These are phyloP conservation scores for Phalacrocorax aristotelis DNA, from an alignment of 2,113 vertebrate genomes.

Conservation along the genomic window DNA sequence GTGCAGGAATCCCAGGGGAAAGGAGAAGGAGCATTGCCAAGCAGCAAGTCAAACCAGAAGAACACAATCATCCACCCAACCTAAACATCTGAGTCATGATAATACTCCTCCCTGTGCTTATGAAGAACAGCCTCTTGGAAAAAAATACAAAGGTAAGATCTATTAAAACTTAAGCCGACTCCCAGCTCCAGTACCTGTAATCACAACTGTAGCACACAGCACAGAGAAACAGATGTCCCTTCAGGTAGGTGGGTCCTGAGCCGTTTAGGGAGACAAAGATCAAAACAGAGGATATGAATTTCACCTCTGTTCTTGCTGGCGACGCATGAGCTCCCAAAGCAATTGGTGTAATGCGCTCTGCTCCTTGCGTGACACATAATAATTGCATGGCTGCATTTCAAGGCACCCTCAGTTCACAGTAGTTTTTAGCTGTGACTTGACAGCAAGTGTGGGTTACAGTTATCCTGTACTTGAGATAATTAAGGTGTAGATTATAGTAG, in stretches of 20 bases:
- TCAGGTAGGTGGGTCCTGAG: not conserved
- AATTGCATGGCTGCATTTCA: not conserved
- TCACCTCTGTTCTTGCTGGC: not conserved
- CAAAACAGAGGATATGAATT: not conserved
- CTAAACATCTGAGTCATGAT: not conserved
- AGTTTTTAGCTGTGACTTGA: not conserved
- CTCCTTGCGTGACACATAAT: slow-evolving; percentile 12
- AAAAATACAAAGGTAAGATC: not conserved
- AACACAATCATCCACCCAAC: not conserved
- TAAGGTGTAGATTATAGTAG: not conserved
- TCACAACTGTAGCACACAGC: not conserved
- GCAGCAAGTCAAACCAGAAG: not conserved
- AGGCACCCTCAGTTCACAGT: slow-evolving; percentile 21
- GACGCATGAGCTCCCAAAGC: not conserved
- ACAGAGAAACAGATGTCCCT: not conserved
- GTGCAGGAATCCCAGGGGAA: not conserved
- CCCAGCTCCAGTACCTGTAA: not conserved
- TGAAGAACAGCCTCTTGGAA: not conserved
- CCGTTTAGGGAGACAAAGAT: not conserved
- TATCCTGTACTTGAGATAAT: slow-evolving; percentile 17
- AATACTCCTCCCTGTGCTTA: not conserved
- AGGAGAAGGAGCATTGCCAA: not conserved
- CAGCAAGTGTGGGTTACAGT: not conserved
- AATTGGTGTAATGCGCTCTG: not conserved
- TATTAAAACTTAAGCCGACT: not conserved